Percentiles rank a stretch among this genome's conserved stretches.
Evolutionary conservation across 2,797 vertebrate genomes (phyloP).

Genomic region (Huso huso): DNA sequence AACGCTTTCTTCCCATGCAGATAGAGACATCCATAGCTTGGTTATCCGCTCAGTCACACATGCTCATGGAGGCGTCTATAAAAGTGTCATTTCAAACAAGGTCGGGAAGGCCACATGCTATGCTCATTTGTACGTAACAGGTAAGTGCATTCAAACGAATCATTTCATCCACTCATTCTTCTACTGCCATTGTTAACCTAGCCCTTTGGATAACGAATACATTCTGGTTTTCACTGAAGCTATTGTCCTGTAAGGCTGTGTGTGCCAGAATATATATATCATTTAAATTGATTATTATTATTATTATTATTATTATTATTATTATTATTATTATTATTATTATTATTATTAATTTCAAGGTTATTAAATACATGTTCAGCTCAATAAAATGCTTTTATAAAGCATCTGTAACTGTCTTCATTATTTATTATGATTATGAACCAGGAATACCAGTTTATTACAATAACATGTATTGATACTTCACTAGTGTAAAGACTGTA

Average conservation of each 20-base stretch:
- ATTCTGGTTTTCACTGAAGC: neutral
- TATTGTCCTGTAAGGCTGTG: no score
- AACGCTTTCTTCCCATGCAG: conserved; percentile 44
- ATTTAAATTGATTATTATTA: neutral
- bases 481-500: no score
- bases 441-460: no score
- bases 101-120: conserved; percentile 96
- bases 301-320: neutral
- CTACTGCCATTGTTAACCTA: neutral
- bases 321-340: no score
- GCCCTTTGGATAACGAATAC: neutral
- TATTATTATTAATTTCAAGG: no score
- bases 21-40: conserved; percentile 87
- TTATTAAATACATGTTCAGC: no score
- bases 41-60: conserved; percentile 79
- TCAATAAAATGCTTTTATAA: no score
- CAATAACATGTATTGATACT: no score
- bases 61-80: conserved; percentile 87
- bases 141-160: conserved; percentile 46
- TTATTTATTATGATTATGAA: no score
- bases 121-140: conserved; percentile 89
- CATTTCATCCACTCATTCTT: neutral
- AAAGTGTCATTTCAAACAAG: conserved; percentile 97
- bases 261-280: no score
- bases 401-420: no score